A percentile compares a stretch with the other conserved stretches of the same genome.
Conservation (phyloP, 2,113 vertebrate genomes). For the Amazona vittata region DNA sequence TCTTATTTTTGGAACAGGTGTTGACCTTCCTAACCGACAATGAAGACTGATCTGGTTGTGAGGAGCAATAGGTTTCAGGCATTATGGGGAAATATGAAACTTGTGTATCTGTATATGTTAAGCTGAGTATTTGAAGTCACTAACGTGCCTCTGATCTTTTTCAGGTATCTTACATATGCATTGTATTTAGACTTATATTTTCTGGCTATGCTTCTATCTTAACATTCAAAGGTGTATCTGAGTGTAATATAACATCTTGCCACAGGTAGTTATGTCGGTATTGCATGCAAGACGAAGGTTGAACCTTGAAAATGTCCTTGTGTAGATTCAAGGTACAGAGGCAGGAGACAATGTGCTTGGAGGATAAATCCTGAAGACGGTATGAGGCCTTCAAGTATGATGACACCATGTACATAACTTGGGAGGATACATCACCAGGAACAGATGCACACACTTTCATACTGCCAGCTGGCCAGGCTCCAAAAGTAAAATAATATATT, state of each 20-base stretch:
- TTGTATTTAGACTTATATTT: background rate
- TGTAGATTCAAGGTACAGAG: background rate
- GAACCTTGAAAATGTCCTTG: background rate
- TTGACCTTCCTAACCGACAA: background rate
- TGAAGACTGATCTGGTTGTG: background rate
- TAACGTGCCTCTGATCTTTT: background rate
- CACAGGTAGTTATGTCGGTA: background rate
- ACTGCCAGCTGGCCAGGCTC: background rate
- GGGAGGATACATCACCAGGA: background rate
- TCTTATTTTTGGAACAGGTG: background rate
- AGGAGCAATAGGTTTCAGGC: background rate
- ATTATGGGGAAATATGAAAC: background rate
- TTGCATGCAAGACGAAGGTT: background rate
- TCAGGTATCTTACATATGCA: background rate
- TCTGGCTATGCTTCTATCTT: background rate
- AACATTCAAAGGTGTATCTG: background rate
- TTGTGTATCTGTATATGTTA: background rate
- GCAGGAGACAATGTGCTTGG: background rate
- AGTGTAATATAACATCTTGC: background rate
- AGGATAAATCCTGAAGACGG: background rate
- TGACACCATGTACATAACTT: background rate
- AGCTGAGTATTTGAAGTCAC: background rate
- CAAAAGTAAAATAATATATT: background rate
- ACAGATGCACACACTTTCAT: background rate
- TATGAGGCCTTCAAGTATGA: background rate